Evolutionary conservation across 2,113 vertebrate species (phyloP).

Genomic region (Rana temporaria): DNA sequence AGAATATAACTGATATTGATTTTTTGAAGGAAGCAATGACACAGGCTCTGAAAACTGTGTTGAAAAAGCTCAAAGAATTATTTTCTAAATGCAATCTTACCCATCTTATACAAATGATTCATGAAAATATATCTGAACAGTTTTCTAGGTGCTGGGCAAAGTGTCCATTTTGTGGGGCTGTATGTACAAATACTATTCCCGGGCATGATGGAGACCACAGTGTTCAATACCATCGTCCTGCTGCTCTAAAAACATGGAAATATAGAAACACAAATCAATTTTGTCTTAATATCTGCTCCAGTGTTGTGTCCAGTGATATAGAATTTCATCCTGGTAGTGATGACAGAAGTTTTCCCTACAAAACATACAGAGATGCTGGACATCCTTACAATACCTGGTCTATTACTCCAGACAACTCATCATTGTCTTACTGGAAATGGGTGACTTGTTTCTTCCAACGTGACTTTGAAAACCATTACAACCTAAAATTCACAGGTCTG

Average conservation of each 20-base stretch:
- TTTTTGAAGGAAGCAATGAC: slow-evolving; percentile 63
- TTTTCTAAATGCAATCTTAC: background rate
- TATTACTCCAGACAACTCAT: slow-evolving; percentile 68
- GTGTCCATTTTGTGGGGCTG: slow-evolving; percentile 58
- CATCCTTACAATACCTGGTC: slow-evolving; percentile 60
- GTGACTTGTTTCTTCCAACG: slow-evolving; percentile 71
- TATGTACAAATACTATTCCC: slow-evolving; percentile 67
- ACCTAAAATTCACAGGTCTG: slow-evolving; percentile 14
- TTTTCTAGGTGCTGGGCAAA: slow-evolving; percentile 66
- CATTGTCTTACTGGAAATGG: slow-evolving; percentile 76
- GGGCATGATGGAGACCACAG: slow-evolving; percentile 60
- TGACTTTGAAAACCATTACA: slow-evolving; percentile 61
- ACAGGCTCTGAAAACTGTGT: slow-evolving; percentile 28
- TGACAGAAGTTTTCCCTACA: background rate
- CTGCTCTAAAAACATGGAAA: rapidly evolving
- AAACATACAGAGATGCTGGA: slow-evolving; percentile 62
- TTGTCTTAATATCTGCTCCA: slow-evolving; percentile 58
- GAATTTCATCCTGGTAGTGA: rapidly evolving
- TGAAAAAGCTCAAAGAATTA: background rate
- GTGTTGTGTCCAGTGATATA: background rate
- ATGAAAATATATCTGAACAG: slow-evolving; percentile 62
- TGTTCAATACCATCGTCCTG: slow-evolving; percentile 58
- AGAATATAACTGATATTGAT: slow-evolving; percentile 62
- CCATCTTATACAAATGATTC: background rate
- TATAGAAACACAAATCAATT: background rate